Conservation (phyloP, 2,888 invertebrate species). For the Melanotus villosus region DNA sequence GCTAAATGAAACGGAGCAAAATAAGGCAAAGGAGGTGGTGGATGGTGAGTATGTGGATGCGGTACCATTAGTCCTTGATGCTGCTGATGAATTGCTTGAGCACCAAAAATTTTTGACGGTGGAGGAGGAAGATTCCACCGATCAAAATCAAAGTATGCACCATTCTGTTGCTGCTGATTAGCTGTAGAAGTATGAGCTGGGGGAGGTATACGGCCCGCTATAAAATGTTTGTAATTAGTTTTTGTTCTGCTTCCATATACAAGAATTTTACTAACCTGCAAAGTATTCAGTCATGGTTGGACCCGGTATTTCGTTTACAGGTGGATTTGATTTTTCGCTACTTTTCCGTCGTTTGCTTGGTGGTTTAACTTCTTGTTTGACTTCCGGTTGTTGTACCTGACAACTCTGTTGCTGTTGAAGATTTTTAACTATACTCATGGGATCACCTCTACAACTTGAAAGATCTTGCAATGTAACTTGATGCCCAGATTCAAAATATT, state of each 20-base stretch:
- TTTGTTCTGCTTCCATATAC: too few species aligned
- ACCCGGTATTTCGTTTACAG: conserved; percentile 72
- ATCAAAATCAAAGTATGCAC: conserved; percentile 85
- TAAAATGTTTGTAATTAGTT: too few species aligned
- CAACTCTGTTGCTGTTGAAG: conserved; percentile 67
- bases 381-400: conserved; percentile 58
- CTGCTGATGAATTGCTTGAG: conserved; percentile 66
- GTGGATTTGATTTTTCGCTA: conserved; percentile 71
- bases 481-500: conserved; percentile 77
- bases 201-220: conserved; percentile 74
- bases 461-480: conserved; percentile 79
- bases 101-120: conserved; percentile 78
- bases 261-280: too few species aligned
- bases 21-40: conserved; percentile 78
- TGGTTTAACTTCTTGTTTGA: conserved; percentile 65
- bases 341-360: conserved; percentile 71
- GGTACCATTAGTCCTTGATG: conserved; percentile 74
- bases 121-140: conserved; percentile 84
- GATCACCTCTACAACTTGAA: conserved; percentile 81
- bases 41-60: conserved; percentile 74
- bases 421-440: conserved; percentile 84
- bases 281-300: conserved; percentile 70
- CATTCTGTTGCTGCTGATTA: conserved; percentile 70
- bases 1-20: conserved; percentile 83
- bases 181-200: conserved; percentile 77